Base-by-base conservation (phyloP, 2,888 invertebrate genomes). In the Plagodis pulveraria region DNA sequence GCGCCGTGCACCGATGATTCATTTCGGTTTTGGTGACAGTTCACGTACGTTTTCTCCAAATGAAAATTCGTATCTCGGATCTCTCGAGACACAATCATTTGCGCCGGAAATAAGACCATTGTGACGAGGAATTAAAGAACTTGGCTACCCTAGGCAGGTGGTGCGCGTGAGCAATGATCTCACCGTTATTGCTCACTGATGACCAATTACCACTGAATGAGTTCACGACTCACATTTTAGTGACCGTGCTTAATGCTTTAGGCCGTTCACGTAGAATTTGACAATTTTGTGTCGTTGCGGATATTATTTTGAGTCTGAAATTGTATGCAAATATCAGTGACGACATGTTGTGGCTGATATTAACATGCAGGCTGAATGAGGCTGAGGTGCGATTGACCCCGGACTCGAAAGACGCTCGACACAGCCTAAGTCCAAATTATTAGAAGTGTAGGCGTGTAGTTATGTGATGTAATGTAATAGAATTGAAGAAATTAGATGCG, bases 141-240 rank as follows among this genome's bases (percentile, higher is more conserved):
- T 50, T 50, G 50, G 58, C 58, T 54, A 50, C 54, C 54, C 50
- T 54, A 50, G 72, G 81, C 65, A 65, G 67, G 65, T 64, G 67
- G 65, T 72, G 69, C 76, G 72, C 71, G 68, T 71, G 72, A 73
- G 72, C 71, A 77, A 73, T 90, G 90, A 90, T 85, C 87, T 89
- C 90, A 90, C 83, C 83, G 74, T 73, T 78, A 84, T 89, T 88
- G 89, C 89, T 89, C 88, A 89, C 81, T 82, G 80, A 81, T 84
- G 85, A 84, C 83, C 84, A 83, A 84, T 80, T 80, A 81, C 81
- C 73, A 74, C 75, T 75, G 71, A 77, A 77, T 84, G 83, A 83
- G 82, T 84, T 83, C 84, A 83, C 74, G 78, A 80, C 78, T 74
- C 69, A 68, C 61, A 67, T 74, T 40, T 40, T 74, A 75, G 73